Evolutionary conservation across 2,113 vertebrate species (phyloP).

Genomic region (Asarcornis scutulata): DNA sequence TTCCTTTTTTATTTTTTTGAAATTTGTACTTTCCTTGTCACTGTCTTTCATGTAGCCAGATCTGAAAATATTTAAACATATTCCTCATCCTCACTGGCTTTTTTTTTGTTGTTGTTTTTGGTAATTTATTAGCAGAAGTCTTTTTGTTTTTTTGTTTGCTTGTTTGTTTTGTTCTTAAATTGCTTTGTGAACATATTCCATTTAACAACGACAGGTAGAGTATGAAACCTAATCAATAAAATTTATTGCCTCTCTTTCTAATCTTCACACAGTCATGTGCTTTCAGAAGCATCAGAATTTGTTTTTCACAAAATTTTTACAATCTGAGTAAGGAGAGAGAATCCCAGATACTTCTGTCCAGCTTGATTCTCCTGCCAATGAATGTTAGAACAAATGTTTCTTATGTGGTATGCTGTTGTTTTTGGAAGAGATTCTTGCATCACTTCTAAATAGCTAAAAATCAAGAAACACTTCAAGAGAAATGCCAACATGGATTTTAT

Average conservation of each 20-base stretch:
- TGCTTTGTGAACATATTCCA: neutral
- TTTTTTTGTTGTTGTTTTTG: neutral
- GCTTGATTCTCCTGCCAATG: neutral
- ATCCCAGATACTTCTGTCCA: neutral
- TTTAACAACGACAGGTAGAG: neutral
- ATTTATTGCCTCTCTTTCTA: neutral
- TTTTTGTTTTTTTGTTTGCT: neutral
- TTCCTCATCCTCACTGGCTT: neutral
- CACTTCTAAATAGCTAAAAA: neutral
- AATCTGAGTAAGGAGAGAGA: neutral
- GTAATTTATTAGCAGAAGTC: neutral
- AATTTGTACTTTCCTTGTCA: neutral
- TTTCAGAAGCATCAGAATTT: neutral
- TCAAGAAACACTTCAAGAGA: neutral
- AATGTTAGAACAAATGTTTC: neutral
- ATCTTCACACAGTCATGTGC: neutral
- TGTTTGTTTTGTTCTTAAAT: neutral
- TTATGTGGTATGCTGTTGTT: accelerated
- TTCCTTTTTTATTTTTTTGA: neutral
- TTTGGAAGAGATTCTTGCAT: neutral
- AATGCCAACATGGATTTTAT: neutral
- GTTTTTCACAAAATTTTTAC: neutral
- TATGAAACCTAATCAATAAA: neutral
- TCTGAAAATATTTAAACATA: neutral
- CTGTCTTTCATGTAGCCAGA: neutral